Conservation (phyloP, 2,797 vertebrate genomes). For the Parauchenoglanis punctatus region DNA sequence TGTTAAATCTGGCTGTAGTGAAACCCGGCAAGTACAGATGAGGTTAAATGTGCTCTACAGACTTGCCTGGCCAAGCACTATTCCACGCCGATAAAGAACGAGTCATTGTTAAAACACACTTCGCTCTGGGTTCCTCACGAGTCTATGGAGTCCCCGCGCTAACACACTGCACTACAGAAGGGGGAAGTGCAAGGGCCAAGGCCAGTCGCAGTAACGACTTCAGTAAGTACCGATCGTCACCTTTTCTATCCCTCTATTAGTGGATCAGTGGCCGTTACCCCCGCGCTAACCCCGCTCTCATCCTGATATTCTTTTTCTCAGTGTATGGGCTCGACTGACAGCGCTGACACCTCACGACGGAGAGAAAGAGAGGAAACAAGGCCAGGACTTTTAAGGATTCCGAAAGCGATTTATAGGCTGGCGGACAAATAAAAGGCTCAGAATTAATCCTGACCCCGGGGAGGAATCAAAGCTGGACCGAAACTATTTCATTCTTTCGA, state of each 20-base stretch:
- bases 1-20: background rate
- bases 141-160: slow-evolving; percentile 21
- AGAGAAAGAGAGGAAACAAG: slow-evolving; percentile 77
- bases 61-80: slow-evolving; percentile 73
- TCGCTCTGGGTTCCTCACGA: background rate
- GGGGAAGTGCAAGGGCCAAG: slow-evolving; percentile 62
- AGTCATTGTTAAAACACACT: slow-evolving; percentile 21
- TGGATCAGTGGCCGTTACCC: slow-evolving; percentile 26
- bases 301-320: slow-evolving; percentile 47
- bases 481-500: slow-evolving; percentile 68
- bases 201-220: slow-evolving; percentile 54
- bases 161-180: slow-evolving; percentile 28
- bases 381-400: slow-evolving; percentile 61
- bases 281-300: slow-evolving; percentile 35
- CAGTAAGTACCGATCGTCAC: slow-evolving; percentile 38
- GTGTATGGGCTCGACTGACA: slow-evolving; percentile 52
- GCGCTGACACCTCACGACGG: slow-evolving; percentile 67
- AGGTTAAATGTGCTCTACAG: slow-evolving; percentile 54
- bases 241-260: slow-evolving; percentile 38
- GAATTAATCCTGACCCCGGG: slow-evolving; percentile 62
- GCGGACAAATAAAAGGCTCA: slow-evolving; percentile 65
- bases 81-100: slow-evolving; percentile 64
- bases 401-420: slow-evolving; percentile 64
- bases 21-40: slow-evolving; percentile 65
- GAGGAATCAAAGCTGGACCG: slow-evolving; percentile 57